A percentile compares a stretch with the other conserved stretches of the same genome.
phyloP scores from a whole-genome alignment of 2,113 vertebrate genomes.

The Triplophysa dalaica region DNA sequence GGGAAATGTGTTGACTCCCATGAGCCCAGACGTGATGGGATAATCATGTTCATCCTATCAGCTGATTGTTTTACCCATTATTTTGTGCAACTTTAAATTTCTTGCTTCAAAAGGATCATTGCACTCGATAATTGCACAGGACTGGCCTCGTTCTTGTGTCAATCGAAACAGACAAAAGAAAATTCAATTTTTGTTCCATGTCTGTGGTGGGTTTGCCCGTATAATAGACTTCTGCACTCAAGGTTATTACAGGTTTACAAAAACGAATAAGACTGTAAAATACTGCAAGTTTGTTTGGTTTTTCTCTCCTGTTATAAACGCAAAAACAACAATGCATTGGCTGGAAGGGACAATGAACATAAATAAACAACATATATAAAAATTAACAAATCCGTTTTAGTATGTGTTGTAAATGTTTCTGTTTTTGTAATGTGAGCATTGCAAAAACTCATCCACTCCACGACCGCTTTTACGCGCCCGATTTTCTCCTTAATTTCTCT shows the following conservation, averaged over 20 bases:
- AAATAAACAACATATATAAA: not conserved
- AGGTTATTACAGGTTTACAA: not conserved
- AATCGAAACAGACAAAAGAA: conserved; percentile 63
- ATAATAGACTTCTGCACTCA: not conserved
- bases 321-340: too few species aligned
- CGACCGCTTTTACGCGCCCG: conserved; percentile 46
- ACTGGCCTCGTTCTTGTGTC: conserved; percentile 84
- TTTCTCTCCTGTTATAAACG: too few species aligned
- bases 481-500: conserved; percentile 74
- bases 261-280: not conserved
- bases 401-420: not conserved
- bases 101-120: conserved; percentile 93
- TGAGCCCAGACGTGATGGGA: conserved; percentile 79
- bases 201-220: conserved; percentile 45
- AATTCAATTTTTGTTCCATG: conserved; percentile 61
- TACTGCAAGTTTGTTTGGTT: too few species aligned
- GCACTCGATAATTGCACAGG: conserved; percentile 93
- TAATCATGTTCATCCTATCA: conserved; percentile 83
- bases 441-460: not conserved
- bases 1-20: conserved; percentile 61
- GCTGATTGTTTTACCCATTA: conserved; percentile 92
- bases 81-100: conserved; percentile 95
- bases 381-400: not conserved
- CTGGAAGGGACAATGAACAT: too few species aligned
- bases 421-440: not conserved